These are phyloP conservation scores for Halcyon leucocephala DNA, from an alignment of 2,797 vertebrate genomes.

Conservation along the genomic window DNA sequence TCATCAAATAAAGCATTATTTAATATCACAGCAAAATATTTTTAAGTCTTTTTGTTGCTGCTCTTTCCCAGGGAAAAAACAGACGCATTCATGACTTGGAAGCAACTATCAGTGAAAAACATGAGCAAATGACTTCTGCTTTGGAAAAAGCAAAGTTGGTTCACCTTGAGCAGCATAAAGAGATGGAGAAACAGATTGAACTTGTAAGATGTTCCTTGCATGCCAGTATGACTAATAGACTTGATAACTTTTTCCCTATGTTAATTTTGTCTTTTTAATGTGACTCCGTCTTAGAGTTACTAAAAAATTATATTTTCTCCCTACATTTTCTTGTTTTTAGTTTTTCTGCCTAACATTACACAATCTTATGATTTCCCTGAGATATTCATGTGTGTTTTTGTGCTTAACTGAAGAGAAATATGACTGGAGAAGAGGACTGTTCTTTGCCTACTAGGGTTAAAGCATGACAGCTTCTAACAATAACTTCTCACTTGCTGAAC, in stretches of 20 bases:
- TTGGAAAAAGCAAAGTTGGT: constrained; percentile 84
- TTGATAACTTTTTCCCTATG: neutral
- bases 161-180: constrained; percentile 81
- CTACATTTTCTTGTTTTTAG: neutral
- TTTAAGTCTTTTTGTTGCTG: neutral
- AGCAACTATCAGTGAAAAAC: constrained; percentile 81
- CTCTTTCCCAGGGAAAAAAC: constrained; percentile 80
- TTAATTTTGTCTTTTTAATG: neutral
- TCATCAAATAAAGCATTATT: neutral
- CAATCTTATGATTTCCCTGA: neutral
- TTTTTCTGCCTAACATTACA: neutral
- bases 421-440: neutral
- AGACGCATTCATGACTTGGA: constrained; percentile 81
- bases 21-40: neutral
- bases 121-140: constrained; percentile 81
- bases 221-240: neutral
- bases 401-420: neutral
- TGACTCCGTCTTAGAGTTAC: too few relatives aligned
- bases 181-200: constrained; percentile 86
- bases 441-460: neutral
- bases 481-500: neutral
- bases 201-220: constrained; percentile 76
- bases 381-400: neutral
- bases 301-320: neutral
- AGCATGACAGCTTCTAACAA: neutral